These are phyloP conservation scores for Pyrocephalus nanus DNA, from an alignment of 2,797 vertebrate species.

Conservation along the genomic window DNA sequence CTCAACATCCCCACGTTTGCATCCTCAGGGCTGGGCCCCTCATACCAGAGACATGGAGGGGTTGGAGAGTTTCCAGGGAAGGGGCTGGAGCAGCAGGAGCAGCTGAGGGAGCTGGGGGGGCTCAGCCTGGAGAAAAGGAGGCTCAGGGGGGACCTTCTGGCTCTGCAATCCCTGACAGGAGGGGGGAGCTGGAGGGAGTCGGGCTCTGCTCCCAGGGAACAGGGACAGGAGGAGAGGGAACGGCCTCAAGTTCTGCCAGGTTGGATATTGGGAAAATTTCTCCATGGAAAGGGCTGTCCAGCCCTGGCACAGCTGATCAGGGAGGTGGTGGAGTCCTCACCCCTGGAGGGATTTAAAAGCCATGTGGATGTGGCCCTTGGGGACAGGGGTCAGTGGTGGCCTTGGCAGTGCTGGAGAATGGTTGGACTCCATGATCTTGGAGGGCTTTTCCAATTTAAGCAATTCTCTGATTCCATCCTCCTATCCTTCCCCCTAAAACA, in stretches of 20 bases:
- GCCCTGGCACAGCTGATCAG: neutral
- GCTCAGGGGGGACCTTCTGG: too few species aligned
- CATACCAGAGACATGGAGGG: accelerated
- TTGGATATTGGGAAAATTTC: neutral
- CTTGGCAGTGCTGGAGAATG: neutral
- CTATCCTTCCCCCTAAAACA: neutral
- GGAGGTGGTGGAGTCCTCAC: too few species aligned
- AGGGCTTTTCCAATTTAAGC: neutral
- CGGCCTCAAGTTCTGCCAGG: neutral
- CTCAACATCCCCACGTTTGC: neutral
- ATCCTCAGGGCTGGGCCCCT: neutral
- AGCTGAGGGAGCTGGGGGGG: neutral
- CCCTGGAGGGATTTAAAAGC: neutral
- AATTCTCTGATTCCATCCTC: neutral
- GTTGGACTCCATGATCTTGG: neutral
- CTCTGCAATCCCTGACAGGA: too few species aligned
- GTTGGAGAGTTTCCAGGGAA: accelerated
- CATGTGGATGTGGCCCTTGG: neutral
- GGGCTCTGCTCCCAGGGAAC: too few species aligned
- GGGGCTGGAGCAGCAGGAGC: neutral
- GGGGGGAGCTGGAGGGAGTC: too few species aligned
- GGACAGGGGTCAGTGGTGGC: neutral
- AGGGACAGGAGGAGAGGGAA: neutral
- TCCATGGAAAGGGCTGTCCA: neutral
- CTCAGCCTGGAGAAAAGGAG: too few species aligned